Percentiles rank a stretch among this genome's conserved stretches.
Conservation (phyloP, 2,888 invertebrate genomes). For the Apamea sordens region DNA sequence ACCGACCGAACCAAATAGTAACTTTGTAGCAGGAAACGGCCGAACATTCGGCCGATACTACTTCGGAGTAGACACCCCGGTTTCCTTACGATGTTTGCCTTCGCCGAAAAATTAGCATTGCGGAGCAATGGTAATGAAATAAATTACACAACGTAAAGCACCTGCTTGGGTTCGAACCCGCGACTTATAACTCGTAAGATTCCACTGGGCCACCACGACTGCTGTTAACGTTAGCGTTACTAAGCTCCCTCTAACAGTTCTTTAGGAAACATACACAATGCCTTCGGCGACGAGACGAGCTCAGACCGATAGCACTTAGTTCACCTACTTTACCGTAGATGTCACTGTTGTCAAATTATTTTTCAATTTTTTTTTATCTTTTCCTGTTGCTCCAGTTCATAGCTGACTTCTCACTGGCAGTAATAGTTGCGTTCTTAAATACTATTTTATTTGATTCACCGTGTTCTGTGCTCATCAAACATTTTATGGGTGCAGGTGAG, state of each 20-base stretch:
- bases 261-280: not conserved
- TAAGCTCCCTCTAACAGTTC: slow-evolving; percentile 12
- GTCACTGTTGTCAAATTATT: slow-evolving; percentile 9
- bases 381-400: slow-evolving; percentile 78
- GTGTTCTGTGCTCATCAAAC: slow-evolving; percentile 76
- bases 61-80: too few relatives aligned
- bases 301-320: not conserved
- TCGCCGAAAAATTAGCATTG: too few relatives aligned
- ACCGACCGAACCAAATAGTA: too few relatives aligned
- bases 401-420: slow-evolving; percentile 72
- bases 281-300: not conserved
- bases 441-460: slow-evolving; percentile 80
- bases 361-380: slow-evolving; percentile 49
- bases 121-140: too few relatives aligned
- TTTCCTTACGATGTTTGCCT: too few relatives aligned
- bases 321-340: slow-evolving; percentile 3
- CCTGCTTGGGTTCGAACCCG: too few relatives aligned
- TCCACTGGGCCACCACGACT: too few relatives aligned
- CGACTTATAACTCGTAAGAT: too few relatives aligned
- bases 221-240: too few relatives aligned
- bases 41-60: too few relatives aligned
- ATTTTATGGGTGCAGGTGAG: not conserved
- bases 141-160: too few relatives aligned
- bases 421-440: slow-evolving; percentile 73
- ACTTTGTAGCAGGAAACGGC: too few relatives aligned